Conservation (phyloP, 2,888 invertebrate genomes). For the Fragum whitleyi region DNA sequence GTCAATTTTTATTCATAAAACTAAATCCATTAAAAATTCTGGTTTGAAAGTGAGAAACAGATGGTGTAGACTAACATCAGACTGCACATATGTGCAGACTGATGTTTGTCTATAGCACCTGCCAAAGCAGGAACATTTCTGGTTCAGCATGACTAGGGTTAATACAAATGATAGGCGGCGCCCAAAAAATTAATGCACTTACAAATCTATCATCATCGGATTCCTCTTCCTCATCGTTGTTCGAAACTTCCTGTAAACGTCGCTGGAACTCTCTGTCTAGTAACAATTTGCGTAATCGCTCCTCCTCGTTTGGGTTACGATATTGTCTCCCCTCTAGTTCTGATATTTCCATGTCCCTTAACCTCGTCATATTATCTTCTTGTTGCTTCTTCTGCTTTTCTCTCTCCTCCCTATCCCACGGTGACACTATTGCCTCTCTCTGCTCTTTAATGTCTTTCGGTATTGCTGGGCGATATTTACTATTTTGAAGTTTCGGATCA, state of each 20-base stretch:
- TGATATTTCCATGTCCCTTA: constrained; percentile 94
- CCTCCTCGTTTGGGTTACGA: constrained; percentile 78
- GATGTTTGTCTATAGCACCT: too few species aligned
- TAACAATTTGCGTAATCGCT: constrained; percentile 87
- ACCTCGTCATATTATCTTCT: constrained; percentile 90
- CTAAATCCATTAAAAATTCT: too few species aligned
- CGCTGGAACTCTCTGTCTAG: constrained; percentile 98
- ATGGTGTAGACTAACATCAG: too few species aligned
- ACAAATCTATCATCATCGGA: constrained; percentile 74
- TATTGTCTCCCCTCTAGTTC: constrained; percentile 89
- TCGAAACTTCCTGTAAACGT: constrained; percentile 92
- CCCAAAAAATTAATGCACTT: too few species aligned
- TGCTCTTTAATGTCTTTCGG: constrained; percentile 62
- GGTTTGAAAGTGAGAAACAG: too few species aligned
- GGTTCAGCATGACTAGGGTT: too few species aligned
- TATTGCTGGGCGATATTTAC: constrained; percentile 43
- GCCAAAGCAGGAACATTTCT: too few species aligned
- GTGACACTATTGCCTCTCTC: constrained; percentile 84
- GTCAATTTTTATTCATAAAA: too few species aligned
- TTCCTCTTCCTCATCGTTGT: constrained; percentile 87
- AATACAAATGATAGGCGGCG: too few species aligned
- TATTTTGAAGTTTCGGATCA: constrained; percentile 58
- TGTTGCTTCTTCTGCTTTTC: constrained; percentile 92
- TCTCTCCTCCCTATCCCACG: constrained; percentile 97
- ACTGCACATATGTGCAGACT: too few species aligned